phyloP scores from a whole-genome alignment of 1,140 invertebrate species.

The Diorhabda elongata region DNA sequence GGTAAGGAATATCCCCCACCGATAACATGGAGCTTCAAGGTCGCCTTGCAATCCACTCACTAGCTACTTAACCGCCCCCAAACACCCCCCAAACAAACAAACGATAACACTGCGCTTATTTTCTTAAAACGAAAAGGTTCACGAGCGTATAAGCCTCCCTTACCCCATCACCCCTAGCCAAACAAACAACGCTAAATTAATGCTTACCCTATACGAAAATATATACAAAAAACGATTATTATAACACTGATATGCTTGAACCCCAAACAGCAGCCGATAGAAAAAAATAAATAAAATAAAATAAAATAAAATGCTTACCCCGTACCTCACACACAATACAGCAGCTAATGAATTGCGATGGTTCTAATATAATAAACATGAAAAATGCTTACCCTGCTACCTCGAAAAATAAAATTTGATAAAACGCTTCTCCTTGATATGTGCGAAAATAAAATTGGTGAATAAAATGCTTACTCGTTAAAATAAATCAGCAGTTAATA shows the following conservation, averaged over 20 bases:
- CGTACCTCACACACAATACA: constrained; percentile 14
- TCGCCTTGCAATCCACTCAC: constrained; percentile 36
- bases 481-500: constrained; percentile 9
- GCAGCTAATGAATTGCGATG: constrained; percentile 8
- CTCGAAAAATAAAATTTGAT: no score
- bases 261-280: constrained; percentile 1
- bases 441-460: neutral
- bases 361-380: constrained; percentile 17
- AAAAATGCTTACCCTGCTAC: constrained; percentile 10
- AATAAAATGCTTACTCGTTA: constrained; percentile 22
- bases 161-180: constrained; percentile 8
- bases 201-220: neutral
- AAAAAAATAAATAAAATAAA: no score
- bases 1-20: constrained; percentile 45
- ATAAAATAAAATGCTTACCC: constrained; percentile 4
- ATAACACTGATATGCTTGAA: neutral
- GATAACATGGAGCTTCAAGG: constrained; percentile 47
- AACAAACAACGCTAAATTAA: constrained; percentile 5
- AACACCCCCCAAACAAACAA: constrained; percentile 7
- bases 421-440: constrained; percentile 4
- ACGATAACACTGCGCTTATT: constrained; percentile 24
- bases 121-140: constrained; percentile 20
- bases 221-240: no score
- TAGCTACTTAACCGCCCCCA: constrained; percentile 9
- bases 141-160: constrained; percentile 21